Conservation (phyloP, 2,888 invertebrate species). For the Cephus runcator region DNA sequence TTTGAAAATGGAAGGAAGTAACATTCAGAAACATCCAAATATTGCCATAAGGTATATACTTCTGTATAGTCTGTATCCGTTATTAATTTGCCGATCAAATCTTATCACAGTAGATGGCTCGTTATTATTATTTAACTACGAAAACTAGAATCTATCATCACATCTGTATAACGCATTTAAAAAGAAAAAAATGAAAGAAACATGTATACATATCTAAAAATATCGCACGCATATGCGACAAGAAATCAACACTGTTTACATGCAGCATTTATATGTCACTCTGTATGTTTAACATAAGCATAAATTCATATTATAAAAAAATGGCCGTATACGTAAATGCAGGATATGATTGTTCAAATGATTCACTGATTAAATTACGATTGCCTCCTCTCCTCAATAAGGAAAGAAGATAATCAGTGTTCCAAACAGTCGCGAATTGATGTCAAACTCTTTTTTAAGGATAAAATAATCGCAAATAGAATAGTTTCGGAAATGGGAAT, state of each 20-base stretch:
- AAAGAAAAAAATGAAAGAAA: not conserved
- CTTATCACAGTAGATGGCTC: not conserved
- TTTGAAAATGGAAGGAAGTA: not conserved
- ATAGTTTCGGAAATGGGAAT: not conserved
- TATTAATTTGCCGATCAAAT: not conserved
- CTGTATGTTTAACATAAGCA: not conserved
- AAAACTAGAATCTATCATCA: not conserved
- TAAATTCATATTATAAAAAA: not conserved
- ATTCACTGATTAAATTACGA: not conserved
- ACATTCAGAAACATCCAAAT: not conserved
- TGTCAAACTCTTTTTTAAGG: not conserved
- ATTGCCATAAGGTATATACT: not conserved
- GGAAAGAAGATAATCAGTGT: not conserved
- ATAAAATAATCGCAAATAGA: not conserved
- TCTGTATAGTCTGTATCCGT: not conserved
- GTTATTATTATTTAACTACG: not conserved
- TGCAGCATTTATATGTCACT: not conserved
- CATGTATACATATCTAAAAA: not conserved
- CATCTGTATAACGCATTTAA: not conserved
- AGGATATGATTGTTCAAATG: not conserved
- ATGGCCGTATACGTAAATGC: not conserved
- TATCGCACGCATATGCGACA: not conserved
- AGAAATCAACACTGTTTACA: not conserved
- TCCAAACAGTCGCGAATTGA: not conserved
- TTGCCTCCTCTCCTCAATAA: not conserved